Evolutionary conservation across 2,888 invertebrate genomes (phyloP), one percentile per base, ranked within the genome.

Genomic region (Hypomecis punctinalis): DNA sequence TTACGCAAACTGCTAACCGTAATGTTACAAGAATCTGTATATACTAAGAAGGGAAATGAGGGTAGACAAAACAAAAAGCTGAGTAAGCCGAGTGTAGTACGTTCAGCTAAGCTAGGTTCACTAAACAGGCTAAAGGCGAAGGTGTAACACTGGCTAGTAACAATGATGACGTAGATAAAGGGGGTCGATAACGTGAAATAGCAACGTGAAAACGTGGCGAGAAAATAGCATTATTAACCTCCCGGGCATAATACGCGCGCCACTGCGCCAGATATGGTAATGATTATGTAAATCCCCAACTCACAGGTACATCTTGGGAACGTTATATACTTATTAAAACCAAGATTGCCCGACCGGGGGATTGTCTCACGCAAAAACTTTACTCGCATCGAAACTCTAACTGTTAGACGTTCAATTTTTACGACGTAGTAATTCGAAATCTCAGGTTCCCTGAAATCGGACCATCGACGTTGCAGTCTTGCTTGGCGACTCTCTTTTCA

Each of bases 171-270:
- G 88, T 84, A 88, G 92, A 90, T 92, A 88, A 91, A 90, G 86
- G 85, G 85, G 86, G 86, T 88, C 89, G 91, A 92, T 91, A 91
- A 89, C 87, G 85, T 88, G 88, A 89, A 91, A 92, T 91, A 90
- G 91, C 90, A 86, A 90, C 86, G 92, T 89, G 91, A 92, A 91
- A 91, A 92, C 88, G 91, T 90, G 90, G 90, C 89, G 91, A 91
- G 93, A 93, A 93, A 93, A 93, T 93, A 89, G 90, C 93, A 93
- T 93, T 93, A 93, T 93, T 93, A 93, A 93, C 93, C 93, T 91
- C 92, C 82, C 81, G 93, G 90, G 93, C 82, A 88, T 93, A 93
- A 93, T 93, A 92, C 88, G 82, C 91, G 90, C 90, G 89, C 91
- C 91, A 91, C 86, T 89, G 89, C 90, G 90, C 91, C 89, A 92